Evolutionary conservation across 2,888 invertebrate species (phyloP).

Genomic region (Pyrochroa serraticornis): DNA sequence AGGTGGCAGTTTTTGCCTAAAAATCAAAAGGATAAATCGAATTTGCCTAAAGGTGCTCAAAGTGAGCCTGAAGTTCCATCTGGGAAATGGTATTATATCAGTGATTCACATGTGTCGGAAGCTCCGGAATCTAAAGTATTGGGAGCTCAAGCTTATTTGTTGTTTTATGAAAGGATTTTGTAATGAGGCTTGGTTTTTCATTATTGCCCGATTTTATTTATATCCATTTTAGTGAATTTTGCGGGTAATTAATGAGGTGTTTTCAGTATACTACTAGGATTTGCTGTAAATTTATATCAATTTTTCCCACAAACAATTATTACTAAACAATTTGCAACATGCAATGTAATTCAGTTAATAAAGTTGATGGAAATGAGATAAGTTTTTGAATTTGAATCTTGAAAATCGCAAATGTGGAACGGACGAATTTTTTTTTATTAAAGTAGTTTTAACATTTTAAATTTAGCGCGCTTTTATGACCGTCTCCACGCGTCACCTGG

Average conservation of each 20-base stretch:
- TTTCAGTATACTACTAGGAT: too few species aligned
- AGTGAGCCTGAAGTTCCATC: constrained; percentile 60
- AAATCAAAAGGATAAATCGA: constrained; percentile 51
- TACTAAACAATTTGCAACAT: too few species aligned
- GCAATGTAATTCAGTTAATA: too few species aligned
- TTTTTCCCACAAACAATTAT: too few species aligned
- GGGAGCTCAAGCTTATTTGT: constrained; percentile 88
- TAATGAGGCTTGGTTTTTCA: constrained; percentile 53
- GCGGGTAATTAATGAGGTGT: background rate
- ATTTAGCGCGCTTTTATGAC: background rate
- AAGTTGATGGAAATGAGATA: too few species aligned
- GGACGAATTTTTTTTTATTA: background rate
- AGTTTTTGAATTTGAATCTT: too few species aligned
- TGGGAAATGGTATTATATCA: constrained; percentile 93
- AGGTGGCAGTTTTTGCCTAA: constrained; percentile 76
- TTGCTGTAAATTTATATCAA: too few species aligned
- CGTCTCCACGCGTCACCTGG: constrained; percentile 10
- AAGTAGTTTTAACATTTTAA: background rate
- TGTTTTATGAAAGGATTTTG: constrained; percentile 94
- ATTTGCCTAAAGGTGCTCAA: constrained; percentile 55
- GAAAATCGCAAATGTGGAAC: too few species aligned
- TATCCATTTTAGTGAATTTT: constrained; percentile 2
- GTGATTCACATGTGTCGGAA: constrained; percentile 86
- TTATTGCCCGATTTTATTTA: constrained; percentile 3
- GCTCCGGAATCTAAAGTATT: constrained; percentile 82